phyloP scores from a whole-genome alignment of 2,888 invertebrate species.

The Zaprionus obscuricornis region DNA sequence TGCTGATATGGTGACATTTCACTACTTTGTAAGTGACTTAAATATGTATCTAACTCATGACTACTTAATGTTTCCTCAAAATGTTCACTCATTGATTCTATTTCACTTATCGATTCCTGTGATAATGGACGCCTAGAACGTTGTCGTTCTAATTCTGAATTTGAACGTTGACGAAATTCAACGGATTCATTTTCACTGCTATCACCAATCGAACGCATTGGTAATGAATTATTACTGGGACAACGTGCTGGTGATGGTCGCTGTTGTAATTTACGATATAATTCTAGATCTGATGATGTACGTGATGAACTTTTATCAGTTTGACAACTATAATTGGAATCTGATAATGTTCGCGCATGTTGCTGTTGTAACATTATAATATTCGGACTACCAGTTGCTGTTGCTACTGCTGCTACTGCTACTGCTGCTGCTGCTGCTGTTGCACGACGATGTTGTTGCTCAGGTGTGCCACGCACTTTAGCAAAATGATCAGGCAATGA shows the following conservation, averaged over 20 bases:
- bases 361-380: constrained; percentile 70
- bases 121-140: constrained; percentile 90
- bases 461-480: constrained; percentile 68
- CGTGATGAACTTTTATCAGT: constrained; percentile 83
- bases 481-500: constrained; percentile 83
- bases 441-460: constrained; percentile 40
- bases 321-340: constrained; percentile 83
- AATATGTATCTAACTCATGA: constrained; percentile 88
- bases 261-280: constrained; percentile 82
- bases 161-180: constrained; percentile 84
- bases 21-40: constrained; percentile 86
- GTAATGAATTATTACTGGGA: constrained; percentile 80
- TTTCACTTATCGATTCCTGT: constrained; percentile 88
- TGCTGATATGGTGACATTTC: constrained; percentile 83
- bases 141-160: constrained; percentile 85
- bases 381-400: constrained; percentile 14
- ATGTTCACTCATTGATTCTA: constrained; percentile 86
- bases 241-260: constrained; percentile 68
- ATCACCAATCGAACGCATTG: constrained; percentile 70
- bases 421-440: constrained; percentile 40
- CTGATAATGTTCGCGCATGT: constrained; percentile 81
- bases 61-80: constrained; percentile 85
- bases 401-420: too few relatives aligned
- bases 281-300: constrained; percentile 82
- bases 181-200: constrained; percentile 84